Percentiles rank a stretch among this genome's conserved stretches.
Conservation (phyloP, 2,113 vertebrate species). For the Synchiropus splendidus region DNA sequence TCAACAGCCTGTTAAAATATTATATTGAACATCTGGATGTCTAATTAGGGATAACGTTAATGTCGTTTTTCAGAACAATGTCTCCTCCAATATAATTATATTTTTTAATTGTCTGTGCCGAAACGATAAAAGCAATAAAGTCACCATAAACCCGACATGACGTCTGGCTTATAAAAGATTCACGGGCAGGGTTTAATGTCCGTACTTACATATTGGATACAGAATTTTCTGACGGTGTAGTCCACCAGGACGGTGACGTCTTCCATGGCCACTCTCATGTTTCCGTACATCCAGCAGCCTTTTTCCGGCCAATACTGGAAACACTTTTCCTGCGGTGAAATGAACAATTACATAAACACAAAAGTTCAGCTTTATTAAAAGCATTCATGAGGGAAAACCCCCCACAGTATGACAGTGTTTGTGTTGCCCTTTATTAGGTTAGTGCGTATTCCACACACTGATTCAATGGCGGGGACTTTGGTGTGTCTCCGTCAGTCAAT, state of each 20-base stretch:
- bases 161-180: constrained; percentile 2
- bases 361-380: too few relatives aligned
- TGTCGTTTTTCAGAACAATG: constrained; percentile 5
- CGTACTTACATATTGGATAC: constrained; percentile 80
- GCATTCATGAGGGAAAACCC: too few relatives aligned
- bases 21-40: background rate
- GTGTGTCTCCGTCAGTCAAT: constrained; percentile 51
- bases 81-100: constrained; percentile 13
- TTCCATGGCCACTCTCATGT: constrained; percentile 79
- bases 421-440: too few relatives aligned
- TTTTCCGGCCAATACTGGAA: constrained; percentile 94
- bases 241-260: constrained; percentile 88
- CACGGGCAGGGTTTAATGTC: background rate
- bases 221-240: constrained; percentile 93
- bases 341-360: background rate
- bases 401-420: background rate
- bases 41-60: constrained; percentile 15
- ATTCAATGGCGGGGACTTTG: constrained; percentile 33
- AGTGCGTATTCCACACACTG: too few relatives aligned
- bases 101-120: constrained; percentile 3
- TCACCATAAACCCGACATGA: background rate
- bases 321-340: constrained; percentile 25
- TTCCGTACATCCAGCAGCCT: constrained; percentile 92
- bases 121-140: background rate
- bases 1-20: constrained; percentile 16